Conservation (phyloP, 2,888 invertebrate genomes). For the Mythimna impura region DNA sequence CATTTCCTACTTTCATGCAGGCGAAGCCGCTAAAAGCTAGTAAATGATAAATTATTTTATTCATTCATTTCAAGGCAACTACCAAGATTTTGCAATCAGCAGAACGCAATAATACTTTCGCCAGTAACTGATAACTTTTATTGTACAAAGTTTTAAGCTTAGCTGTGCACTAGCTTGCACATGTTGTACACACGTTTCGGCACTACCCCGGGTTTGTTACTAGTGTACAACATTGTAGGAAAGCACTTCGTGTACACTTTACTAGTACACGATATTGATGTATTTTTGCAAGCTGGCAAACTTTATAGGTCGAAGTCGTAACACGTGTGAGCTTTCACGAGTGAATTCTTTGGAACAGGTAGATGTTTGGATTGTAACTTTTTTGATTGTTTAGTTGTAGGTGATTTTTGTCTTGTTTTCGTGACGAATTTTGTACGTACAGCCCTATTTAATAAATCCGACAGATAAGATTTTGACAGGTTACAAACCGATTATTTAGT, state of each 20-base stretch:
- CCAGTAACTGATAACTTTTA: slow-evolving; percentile 4
- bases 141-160: slow-evolving; percentile 13
- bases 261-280: slow-evolving; percentile 4
- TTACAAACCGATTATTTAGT: too few species aligned
- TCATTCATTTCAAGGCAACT: neutral
- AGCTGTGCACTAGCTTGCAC: neutral
- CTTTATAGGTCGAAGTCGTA: slow-evolving; percentile 27
- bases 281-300: slow-evolving; percentile 33
- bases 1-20: too few species aligned
- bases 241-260: neutral
- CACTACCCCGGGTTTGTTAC: slow-evolving; percentile 17
- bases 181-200: slow-evolving; percentile 36
- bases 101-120: neutral
- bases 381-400: neutral
- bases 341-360: slow-evolving; percentile 4
- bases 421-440: neutral
- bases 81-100: neutral
- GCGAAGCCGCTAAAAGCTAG: neutral
- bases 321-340: slow-evolving; percentile 34
- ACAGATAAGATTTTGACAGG: too few species aligned
- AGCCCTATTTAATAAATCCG: too few species aligned
- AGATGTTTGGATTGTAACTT: neutral
- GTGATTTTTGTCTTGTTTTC: neutral
- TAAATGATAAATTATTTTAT: neutral
- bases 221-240: slow-evolving; percentile 15